These are phyloP conservation scores for Pimpla rufipes DNA, from an alignment of 2,888 invertebrate species.

Conservation along the genomic window DNA sequence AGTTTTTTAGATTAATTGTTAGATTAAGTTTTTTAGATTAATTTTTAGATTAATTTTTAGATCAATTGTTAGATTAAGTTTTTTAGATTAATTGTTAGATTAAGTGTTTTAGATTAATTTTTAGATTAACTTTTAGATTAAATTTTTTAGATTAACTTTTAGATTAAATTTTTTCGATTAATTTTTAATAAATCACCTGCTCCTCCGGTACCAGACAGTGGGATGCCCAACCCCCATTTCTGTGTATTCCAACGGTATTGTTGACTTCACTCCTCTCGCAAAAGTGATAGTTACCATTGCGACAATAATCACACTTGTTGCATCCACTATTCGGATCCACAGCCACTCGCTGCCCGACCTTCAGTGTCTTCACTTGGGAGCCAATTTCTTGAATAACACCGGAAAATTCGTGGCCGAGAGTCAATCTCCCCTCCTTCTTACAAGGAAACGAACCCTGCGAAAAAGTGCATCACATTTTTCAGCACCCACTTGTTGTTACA, in stretches of 20 bases:
- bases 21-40: too few species aligned
- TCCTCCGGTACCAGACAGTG: slow-evolving; percentile 88
- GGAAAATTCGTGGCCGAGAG: slow-evolving; percentile 90
- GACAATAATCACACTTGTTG: slow-evolving; percentile 88
- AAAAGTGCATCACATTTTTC: not conserved
- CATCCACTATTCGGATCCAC: slow-evolving; percentile 91
- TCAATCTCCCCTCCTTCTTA: slow-evolving; percentile 86
- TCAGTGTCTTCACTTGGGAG: slow-evolving; percentile 86
- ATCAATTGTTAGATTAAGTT: too few species aligned
- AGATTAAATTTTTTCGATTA: too few species aligned
- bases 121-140: too few species aligned
- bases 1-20: too few species aligned
- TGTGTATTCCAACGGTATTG: slow-evolving; percentile 89
- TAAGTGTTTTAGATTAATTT: too few species aligned
- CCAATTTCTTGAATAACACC: slow-evolving; percentile 88
- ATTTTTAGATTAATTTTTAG: too few species aligned
- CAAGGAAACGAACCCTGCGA: slow-evolving; percentile 90
- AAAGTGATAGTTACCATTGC: slow-evolving; percentile 88
- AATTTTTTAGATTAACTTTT: too few species aligned
- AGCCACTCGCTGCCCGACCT: slow-evolving; percentile 89
- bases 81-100: too few species aligned
- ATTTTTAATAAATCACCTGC: slow-evolving; percentile 86
- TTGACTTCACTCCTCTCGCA: slow-evolving; percentile 88
- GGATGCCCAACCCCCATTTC: slow-evolving; percentile 90
- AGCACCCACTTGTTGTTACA: not conserved